phyloP scores from a whole-genome alignment of 1,140 invertebrate species.

The Lepidurus arcticus region DNA sequence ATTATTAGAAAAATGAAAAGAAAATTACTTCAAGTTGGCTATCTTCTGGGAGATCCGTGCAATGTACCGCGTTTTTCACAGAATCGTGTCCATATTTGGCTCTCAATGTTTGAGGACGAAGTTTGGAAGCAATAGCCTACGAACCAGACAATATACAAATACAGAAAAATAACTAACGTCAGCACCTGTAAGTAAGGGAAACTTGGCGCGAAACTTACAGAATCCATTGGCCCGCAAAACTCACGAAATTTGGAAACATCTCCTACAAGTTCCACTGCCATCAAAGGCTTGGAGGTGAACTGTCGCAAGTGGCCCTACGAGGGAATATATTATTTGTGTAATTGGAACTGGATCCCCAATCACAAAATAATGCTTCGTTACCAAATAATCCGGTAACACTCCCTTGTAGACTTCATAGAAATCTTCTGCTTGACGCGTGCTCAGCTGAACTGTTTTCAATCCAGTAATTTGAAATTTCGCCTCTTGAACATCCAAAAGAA shows the following conservation, averaged over 20 bases:
- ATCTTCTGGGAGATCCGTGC: conserved; percentile 85
- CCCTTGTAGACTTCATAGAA: conserved; percentile 91
- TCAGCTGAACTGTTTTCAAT: conserved; percentile 70
- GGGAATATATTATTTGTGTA: conserved; percentile 35
- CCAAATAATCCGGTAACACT: conserved; percentile 74
- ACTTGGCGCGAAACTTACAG: conserved; percentile 55
- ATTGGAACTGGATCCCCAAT: conserved; percentile 24
- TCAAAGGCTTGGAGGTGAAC: conserved; percentile 70
- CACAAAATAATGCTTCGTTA: conserved; percentile 41
- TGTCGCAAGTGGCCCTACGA: conserved; percentile 71
- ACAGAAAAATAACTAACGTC: conserved; percentile 8
- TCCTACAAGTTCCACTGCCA: conserved; percentile 76
- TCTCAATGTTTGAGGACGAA: conserved; percentile 74
- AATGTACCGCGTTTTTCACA: conserved; percentile 83
- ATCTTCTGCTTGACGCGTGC: conserved; percentile 74
- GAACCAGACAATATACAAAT: background rate
- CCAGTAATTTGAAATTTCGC: conserved; percentile 70
- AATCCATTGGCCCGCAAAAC: conserved; percentile 79
- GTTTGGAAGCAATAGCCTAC: conserved; percentile 74
- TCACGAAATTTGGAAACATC: conserved; percentile 68
- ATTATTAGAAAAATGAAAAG: background rate
- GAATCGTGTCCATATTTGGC: conserved; percentile 76
- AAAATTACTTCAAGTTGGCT: conserved; percentile 63
- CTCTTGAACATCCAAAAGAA: conserved; percentile 66
- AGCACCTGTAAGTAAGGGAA: background rate